Base-by-base conservation (phyloP, 37 sponge, comb jelly and placozoan species). In the Chondrosia reniformis region DNA sequence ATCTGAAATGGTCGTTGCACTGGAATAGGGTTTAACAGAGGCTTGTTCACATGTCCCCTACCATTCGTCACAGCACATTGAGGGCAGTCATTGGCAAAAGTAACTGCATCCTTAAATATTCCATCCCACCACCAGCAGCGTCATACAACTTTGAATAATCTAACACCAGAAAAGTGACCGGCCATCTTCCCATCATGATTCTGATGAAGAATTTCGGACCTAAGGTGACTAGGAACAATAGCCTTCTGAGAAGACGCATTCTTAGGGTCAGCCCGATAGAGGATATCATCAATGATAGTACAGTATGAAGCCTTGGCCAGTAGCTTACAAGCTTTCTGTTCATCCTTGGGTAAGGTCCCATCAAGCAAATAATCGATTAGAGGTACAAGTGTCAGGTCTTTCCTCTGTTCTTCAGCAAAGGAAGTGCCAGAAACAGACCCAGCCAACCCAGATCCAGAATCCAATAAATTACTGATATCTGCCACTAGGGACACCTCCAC, bases 1-100 rank as follows among this genome's bases (percentile, higher is more conserved):
- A 86, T 86, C 74, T 87, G 87, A 36, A 87, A 87, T 1, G 76
- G 84, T 38, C 84, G 46, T 54, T 79, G 72, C 0, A 88, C 84
- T n/a, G 89, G 84, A 34, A 87, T 82, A 21, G 88, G 88, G 12
- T 83, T 45, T 2, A 59, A 81, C 32, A 46, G 76, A 22, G 89
- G 80, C 39, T 73, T 55, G 15, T 67, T 63, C 39, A 25, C 43
- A 17, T 62, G 69, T 9, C 67, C 63, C 25, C 61, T 59, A 37
- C 77, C 82, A 30, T 55, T 38, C 30, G 33, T 63, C 12, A 87
- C 49, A 22, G 75, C 81, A 80, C 89, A 80, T 56, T 89, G 59
- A 28, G 87, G 87, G 27, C 87, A 81, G 0, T 19, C 28, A 0
- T 34, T n/a, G 55, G 65, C 67, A 55, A 54, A 78, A 3, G 33